phyloP scores from a whole-genome alignment of 2,797 vertebrate species.

The Momotus momota region DNA sequence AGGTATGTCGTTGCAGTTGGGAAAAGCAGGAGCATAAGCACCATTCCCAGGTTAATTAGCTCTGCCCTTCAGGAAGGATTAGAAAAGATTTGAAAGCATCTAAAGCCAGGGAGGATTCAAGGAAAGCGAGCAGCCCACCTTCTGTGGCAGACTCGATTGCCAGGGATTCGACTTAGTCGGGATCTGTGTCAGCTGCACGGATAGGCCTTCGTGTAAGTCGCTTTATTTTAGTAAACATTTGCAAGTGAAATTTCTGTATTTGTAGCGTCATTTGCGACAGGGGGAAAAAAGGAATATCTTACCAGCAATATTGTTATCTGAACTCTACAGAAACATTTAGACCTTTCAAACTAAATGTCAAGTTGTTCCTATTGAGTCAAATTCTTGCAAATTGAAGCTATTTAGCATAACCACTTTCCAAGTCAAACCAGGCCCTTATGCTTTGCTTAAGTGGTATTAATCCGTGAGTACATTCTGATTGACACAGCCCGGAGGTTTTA shows the following conservation, averaged over 20 bases:
- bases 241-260: conserved; percentile 25
- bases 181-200: neutral
- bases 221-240: conserved; percentile 38
- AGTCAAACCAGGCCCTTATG: conserved; percentile 20
- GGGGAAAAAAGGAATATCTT: neutral
- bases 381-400: conserved; percentile 57
- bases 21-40: neutral
- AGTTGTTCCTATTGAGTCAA: conserved; percentile 48
- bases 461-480: neutral
- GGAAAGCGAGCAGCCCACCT: conserved; percentile 14
- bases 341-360: conserved; percentile 66
- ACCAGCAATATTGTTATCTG: neutral
- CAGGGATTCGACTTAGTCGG: neutral
- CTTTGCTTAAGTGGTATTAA: conserved; percentile 20
- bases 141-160: neutral
- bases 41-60: conserved; percentile 13
- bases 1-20: neutral
- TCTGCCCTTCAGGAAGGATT: conserved; percentile 15
- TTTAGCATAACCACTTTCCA: conserved; percentile 31
- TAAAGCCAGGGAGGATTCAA: conserved; percentile 7
- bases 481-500: neutral
- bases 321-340: conserved; percentile 33
- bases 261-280: neutral
- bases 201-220: neutral
- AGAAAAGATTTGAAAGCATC: conserved; percentile 14